Conservation (phyloP, 2,113 vertebrate species). For the Toxostoma redivivum region DNA sequence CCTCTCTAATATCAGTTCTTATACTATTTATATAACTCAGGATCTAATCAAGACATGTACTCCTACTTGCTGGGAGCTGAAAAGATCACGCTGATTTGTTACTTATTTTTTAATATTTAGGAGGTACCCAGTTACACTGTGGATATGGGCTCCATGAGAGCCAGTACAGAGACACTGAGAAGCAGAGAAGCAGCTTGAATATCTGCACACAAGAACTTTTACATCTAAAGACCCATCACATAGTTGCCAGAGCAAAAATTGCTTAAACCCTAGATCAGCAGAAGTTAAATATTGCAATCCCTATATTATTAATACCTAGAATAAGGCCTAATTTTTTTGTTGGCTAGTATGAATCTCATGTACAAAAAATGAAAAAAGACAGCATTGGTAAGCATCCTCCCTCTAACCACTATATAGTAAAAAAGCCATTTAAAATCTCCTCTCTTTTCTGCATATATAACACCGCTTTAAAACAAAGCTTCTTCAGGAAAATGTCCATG, state of each 20-base stretch:
- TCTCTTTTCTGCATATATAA: not conserved
- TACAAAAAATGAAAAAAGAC: not conserved
- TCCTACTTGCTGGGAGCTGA: slow-evolving; percentile 45
- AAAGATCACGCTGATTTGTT: slow-evolving; percentile 54
- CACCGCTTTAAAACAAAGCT: not conserved
- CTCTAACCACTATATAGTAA: not conserved
- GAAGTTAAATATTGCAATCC: not conserved
- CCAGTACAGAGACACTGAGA: not conserved
- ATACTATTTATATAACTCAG: slow-evolving; percentile 60
- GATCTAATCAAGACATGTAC: slow-evolving; percentile 55
- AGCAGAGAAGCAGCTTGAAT: not conserved
- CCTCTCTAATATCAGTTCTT: slow-evolving; percentile 43
- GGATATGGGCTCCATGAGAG: not conserved
- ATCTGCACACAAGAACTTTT: not conserved
- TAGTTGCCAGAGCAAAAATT: not conserved
- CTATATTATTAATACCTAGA: not conserved
- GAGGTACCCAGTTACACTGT: not conserved
- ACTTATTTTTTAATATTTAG: slow-evolving; percentile 50
- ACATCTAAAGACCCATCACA: not conserved
- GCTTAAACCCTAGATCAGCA: not conserved
- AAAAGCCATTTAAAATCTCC: not conserved
- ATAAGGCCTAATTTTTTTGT: not conserved
- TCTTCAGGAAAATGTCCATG: not conserved
- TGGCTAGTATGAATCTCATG: not conserved
- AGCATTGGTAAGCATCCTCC: not conserved